Base-by-base conservation (phyloP, 2,797 vertebrate genomes). In the Cheirogaleus major region DNA sequence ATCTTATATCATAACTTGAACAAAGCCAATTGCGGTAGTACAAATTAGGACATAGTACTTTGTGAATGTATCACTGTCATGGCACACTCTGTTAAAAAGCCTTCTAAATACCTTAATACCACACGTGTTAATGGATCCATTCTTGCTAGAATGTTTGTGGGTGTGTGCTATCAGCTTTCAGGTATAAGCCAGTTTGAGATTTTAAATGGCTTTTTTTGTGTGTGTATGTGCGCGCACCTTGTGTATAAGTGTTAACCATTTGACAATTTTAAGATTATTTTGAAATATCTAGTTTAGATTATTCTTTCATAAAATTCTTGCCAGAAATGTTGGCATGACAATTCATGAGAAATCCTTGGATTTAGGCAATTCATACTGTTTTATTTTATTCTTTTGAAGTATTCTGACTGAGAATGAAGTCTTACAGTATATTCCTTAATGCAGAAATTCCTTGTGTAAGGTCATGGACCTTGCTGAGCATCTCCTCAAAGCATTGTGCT, bases 261-360 rank as follows among this genome's bases (percentile, higher is more conserved):
- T 94, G 75, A 93, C 17, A 76, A 23, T 78, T 89, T 96, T 89
- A 82, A 95, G 52, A 96, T 86, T 92, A 90, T n/a, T 95, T 95
- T 89, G 59, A 95, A 95, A 80, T 91, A 88, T 2, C 48, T 97
- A 70, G 43, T 93, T 85, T 76, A 95, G 10, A 25, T 93, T 8
- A 70, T 78, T 95, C 30, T 85, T 96, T 92, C 30, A 43, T 89
- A 59, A 41, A 95, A 82, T 96, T 88, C 55, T 92, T 92, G 63
- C 18, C 61, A 96, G 61, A 85, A 95, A 82, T 95, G 13, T 96
- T 88, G 83, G 1, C 23, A 32, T 92, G 35, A 50, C 12, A 82
- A 48, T 89, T 61, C 13, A 38, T 84, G 59, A 95, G 43, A 59
- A 84, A 55, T 92, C 61, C 27, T 95, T 90, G 81, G 32, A 63